Base-by-base conservation (phyloP, 1,140 invertebrate genomes). In the Hyphantria cunea region DNA sequence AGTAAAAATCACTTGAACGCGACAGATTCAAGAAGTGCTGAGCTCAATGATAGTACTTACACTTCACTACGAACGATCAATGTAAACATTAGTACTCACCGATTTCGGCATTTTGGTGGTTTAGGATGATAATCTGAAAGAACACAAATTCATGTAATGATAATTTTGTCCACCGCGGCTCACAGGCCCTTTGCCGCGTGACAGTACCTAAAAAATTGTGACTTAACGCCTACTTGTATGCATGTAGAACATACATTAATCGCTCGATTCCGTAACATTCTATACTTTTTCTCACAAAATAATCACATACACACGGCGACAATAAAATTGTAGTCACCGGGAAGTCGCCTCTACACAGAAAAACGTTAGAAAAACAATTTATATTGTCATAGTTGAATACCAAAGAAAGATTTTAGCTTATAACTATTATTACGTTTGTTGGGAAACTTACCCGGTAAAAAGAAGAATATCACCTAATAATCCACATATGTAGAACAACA, bases 401-500 rank as follows among this genome's bases (percentile, higher is more conserved):
- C 9, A 52, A 72, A 72, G 49, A 31, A 42, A 44, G 34, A 62
- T 61, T 72, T 39, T 32, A 25, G 6, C 25, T 51, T 32, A 44
- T 53, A 0, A 49, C 11, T 32, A 60, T 17, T 52, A 25, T 45
- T 54, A 61, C 55, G 14, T 56, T 61, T 59, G 48, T 37, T 51
- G 17, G 14, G 12, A 51, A 74, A 86, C 84, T 81, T 86, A 90
- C 87, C 87, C 87, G 76, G 72, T 82, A 84, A 82, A 84, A 86
- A 84, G 73, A 83, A 80, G 72, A 87, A 74, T 90, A 90, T 90
- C 88, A 90, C 86, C 88, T 89, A 84, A 86, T 86, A 82, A 88
- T 90, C 88, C 88, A 90, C 88, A 90, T 90, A 90, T 82, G 88
- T 89, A 90, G 88, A 84, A 90, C 82, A 90, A 89, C 84, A 90